Evolutionary conservation across 2,113 vertebrate genomes (phyloP).

Genomic region (Ctenodactylus gundi): DNA sequence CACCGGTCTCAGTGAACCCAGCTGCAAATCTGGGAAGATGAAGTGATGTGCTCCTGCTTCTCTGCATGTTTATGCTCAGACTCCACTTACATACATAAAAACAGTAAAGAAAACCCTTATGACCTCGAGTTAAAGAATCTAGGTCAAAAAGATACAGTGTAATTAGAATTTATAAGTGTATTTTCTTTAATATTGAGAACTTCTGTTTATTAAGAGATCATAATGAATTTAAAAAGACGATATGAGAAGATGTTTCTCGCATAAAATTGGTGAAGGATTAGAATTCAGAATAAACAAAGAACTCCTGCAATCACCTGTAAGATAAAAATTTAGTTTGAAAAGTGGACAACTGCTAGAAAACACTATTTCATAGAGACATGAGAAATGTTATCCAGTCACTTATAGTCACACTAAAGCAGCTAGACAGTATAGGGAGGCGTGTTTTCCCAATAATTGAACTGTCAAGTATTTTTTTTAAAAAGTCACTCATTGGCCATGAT

Average conservation of each 20-base stretch:
- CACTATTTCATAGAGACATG: neutral
- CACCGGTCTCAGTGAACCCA: neutral
- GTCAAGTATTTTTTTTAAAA: neutral
- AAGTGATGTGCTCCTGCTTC: neutral
- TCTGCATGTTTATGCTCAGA: too few relatives aligned
- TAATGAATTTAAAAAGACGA: neutral
- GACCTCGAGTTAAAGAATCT: neutral
- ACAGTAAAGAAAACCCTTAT: neutral
- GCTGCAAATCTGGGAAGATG: neutral
- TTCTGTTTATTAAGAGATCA: neutral
- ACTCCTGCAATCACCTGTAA: neutral
- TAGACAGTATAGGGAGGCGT: neutral
- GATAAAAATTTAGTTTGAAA: neutral
- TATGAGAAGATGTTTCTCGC: neutral
- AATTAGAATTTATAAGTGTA: neutral
- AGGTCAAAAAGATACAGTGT: neutral
- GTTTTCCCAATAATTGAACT: neutral
- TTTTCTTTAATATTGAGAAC: neutral
- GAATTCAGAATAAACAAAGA: slow-evolving; percentile 1
- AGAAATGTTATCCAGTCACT: neutral
- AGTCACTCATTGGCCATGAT: neutral
- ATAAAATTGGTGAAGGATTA: neutral
- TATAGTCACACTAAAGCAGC: neutral
- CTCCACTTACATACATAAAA: neutral
- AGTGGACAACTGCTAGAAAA: neutral